Conservation (phyloP, 2,113 vertebrate species). For the Bufo gargarizans region DNA sequence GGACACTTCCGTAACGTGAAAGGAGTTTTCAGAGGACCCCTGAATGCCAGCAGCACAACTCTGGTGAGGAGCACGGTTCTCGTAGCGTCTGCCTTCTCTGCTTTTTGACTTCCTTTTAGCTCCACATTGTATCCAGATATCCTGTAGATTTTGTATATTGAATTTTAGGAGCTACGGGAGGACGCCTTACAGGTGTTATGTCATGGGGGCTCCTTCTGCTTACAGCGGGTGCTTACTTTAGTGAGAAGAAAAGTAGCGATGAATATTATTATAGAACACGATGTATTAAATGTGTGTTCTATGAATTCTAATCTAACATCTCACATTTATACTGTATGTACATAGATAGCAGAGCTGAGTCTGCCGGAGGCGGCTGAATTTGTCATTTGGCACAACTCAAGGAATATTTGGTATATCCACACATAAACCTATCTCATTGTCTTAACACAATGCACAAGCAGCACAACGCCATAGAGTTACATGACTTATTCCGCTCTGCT, state of each 20-base stretch:
- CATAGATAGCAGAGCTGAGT: not conserved
- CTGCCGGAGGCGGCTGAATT: too few relatives aligned
- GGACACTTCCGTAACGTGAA: conserved; percentile 98
- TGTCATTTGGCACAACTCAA: too few relatives aligned
- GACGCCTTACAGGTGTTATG: not conserved
- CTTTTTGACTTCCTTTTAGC: not conserved
- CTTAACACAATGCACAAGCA: too few relatives aligned
- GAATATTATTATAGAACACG: not conserved
- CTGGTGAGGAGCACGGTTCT: conserved; percentile 74
- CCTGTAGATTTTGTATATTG: not conserved
- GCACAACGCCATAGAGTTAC: too few relatives aligned
- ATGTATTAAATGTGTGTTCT: not conserved
- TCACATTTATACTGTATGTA: not conserved
- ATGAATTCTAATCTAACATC: not conserved
- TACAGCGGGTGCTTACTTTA: not conserved
- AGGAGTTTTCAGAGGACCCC: conserved; percentile 95
- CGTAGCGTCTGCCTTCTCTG: not conserved
- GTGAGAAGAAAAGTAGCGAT: not conserved
- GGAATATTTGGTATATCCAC: too few relatives aligned
- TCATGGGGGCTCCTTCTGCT: not conserved
- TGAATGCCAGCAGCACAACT: conserved; percentile 82
- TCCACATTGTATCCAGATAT: not conserved
- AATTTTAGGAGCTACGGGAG: not conserved
- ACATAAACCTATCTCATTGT: too few relatives aligned
- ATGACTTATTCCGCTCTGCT: too few relatives aligned